Evolutionary conservation across 2,888 invertebrate species (phyloP).

Genomic region (Oligia strigilis): DNA sequence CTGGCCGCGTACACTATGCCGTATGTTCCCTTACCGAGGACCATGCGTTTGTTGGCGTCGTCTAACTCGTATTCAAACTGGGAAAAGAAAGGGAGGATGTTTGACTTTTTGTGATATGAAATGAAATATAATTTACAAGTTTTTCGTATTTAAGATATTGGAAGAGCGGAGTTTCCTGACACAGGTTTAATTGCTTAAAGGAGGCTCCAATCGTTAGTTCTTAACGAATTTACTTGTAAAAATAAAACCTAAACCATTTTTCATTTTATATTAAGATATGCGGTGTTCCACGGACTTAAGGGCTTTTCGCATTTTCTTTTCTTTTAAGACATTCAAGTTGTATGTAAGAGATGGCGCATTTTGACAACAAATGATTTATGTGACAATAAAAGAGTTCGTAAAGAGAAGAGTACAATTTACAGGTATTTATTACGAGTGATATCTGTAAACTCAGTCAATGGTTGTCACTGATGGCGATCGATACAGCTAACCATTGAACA

Average conservation of each 20-base stretch:
- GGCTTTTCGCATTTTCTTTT: too few relatives aligned
- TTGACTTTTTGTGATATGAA: neutral
- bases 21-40: conserved; percentile 98
- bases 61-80: conserved; percentile 98
- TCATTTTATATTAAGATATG: too few relatives aligned
- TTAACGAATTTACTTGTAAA: too few relatives aligned
- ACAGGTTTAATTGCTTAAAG: neutral
- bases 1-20: conserved; percentile 98
- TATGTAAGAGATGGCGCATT: neutral
- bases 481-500: neutral
- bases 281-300: too few relatives aligned
- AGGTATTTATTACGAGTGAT: neutral
- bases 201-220: neutral
- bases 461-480: neutral
- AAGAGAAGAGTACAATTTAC: neutral
- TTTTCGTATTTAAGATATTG: neutral
- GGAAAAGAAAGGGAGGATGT: neutral
- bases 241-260: too few relatives aligned
- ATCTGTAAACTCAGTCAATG: neutral
- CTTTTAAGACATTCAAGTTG: neutral
- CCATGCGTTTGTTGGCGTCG: conserved; percentile 95
- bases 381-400: neutral
- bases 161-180: neutral
- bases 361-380: neutral
- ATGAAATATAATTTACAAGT: neutral